A percentile compares a stretch with the other conserved stretches of the same genome.
phyloP scores from a whole-genome alignment of 1,140 invertebrate genomes.

The Aricia agestis region DNA sequence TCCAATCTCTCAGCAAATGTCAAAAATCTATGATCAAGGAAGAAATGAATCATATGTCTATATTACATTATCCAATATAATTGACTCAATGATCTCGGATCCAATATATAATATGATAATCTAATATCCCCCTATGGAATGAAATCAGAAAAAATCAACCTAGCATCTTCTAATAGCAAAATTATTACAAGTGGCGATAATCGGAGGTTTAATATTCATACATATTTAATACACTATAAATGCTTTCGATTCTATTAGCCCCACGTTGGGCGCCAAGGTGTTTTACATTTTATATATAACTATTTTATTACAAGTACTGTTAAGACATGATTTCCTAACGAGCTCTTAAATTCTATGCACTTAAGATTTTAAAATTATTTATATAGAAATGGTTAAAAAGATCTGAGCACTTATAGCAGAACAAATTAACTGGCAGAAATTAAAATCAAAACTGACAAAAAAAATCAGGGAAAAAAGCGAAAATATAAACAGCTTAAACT shows the following conservation, averaged over 20 bases:
- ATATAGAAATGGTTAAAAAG: background rate
- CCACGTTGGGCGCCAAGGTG: background rate
- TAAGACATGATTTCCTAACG: constrained; percentile 22
- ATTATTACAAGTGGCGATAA: background rate
- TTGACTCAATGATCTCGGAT: no score
- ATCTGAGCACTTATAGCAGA: background rate
- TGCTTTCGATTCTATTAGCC: background rate
- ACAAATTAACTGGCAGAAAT: background rate
- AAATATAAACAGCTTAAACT: no score
- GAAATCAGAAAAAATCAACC: background rate
- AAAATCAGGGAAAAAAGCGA: background rate
- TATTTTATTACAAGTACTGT: constrained; percentile 11
- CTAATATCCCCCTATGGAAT: no score
- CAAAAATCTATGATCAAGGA: no score
- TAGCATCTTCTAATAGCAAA: constrained; percentile 5
- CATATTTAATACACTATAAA: background rate
- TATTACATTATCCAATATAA: no score
- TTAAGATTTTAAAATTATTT: background rate
- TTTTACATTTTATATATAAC: background rate
- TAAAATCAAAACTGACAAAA: background rate
- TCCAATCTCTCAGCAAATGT: no score
- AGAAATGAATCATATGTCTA: no score
- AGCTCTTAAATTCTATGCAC: constrained; percentile 19
- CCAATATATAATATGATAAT: no score
- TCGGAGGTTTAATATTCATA: background rate